Conservation (phyloP, 1,140 invertebrate species). For the Zeugodacus cucurbitae region DNA sequence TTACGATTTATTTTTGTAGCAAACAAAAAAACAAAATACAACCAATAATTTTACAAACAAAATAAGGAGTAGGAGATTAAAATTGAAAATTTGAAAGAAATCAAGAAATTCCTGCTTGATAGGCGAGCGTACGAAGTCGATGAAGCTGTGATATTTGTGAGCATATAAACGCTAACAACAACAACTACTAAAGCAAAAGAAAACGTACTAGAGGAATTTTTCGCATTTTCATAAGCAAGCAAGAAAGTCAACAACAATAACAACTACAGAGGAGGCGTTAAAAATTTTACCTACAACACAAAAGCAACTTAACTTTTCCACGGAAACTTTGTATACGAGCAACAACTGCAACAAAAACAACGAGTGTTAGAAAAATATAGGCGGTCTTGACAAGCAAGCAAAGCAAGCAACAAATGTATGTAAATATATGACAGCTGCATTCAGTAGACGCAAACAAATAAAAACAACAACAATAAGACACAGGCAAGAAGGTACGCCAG, state of each 20-base stretch:
- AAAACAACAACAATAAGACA: not conserved
- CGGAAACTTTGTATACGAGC: slow-evolving; percentile 41
- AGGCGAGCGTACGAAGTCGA: slow-evolving; percentile 49
- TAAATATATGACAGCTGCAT: slow-evolving; percentile 43
- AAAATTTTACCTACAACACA: slow-evolving; percentile 36
- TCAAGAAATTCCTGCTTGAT: not conserved
- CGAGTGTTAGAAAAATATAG: not conserved
- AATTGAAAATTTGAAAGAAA: not conserved
- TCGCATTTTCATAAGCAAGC: not conserved
- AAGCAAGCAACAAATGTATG: slow-evolving; percentile 22
- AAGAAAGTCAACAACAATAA: not conserved
- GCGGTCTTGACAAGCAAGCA: not conserved
- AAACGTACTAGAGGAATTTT: not conserved
- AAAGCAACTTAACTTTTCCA: slow-evolving; percentile 29
- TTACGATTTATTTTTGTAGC: not conserved
- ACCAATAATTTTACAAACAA: not conserved
- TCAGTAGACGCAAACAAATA: not conserved
- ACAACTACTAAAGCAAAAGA: not conserved
- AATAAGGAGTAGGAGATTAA: not conserved
- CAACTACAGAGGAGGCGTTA: not conserved
- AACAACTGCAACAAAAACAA: slow-evolving; percentile 40
- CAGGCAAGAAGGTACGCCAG: slow-evolving; percentile 29
- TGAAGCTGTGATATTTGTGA: slow-evolving; percentile 65
- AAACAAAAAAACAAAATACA: not conserved
- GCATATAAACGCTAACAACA: slow-evolving; percentile 52